A percentile compares a stretch with the other conserved stretches of the same genome.
These are phyloP conservation scores for Atta texana DNA, from an alignment of 1,140 invertebrate genomes.

Conservation along the genomic window DNA sequence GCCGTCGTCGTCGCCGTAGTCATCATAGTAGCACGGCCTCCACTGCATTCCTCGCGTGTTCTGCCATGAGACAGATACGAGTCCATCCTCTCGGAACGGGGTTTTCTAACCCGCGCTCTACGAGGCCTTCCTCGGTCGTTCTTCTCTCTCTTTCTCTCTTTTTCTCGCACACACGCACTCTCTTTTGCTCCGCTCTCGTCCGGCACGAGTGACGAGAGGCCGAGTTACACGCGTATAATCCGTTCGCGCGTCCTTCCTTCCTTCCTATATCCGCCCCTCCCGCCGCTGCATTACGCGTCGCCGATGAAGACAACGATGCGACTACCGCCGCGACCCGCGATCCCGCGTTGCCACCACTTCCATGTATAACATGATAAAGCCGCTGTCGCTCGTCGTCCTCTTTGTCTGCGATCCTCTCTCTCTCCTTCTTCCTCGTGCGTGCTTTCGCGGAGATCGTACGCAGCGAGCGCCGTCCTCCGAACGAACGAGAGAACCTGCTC, in stretches of 20 bases:
- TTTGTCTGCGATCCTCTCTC: constrained; percentile 21
- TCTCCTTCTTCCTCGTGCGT: background rate
- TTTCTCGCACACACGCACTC: background rate
- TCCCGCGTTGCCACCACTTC: constrained; percentile 69
- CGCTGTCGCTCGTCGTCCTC: constrained; percentile 19
- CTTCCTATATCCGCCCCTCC: constrained; percentile 60
- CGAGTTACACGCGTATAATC: constrained; percentile 65
- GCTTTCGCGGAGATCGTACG: constrained; percentile 41
- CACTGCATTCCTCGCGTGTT: background rate
- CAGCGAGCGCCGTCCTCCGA: constrained; percentile 37
- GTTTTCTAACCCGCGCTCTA: constrained; percentile 39
- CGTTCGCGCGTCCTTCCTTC: constrained; percentile 64
- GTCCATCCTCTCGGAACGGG: constrained; percentile 26
- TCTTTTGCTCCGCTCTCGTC: constrained; percentile 42
- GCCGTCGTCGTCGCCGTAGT: background rate
- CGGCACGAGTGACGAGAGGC: constrained; percentile 46
- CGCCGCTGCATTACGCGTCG: constrained; percentile 60
- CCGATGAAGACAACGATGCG: constrained; percentile 62
- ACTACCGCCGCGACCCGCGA: constrained; percentile 61
- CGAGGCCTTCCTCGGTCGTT: constrained; percentile 22
- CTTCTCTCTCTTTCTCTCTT: constrained; percentile 33
- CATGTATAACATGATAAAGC: constrained; percentile 75
- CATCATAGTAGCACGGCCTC: background rate
- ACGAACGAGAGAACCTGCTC: background rate
- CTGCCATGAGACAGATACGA: background rate